Percentiles rank a stretch among this genome's conserved stretches.
These are phyloP conservation scores for Nyleta sp. DNA, from an alignment of 2,888 invertebrate genomes.

Conservation along the genomic window DNA sequence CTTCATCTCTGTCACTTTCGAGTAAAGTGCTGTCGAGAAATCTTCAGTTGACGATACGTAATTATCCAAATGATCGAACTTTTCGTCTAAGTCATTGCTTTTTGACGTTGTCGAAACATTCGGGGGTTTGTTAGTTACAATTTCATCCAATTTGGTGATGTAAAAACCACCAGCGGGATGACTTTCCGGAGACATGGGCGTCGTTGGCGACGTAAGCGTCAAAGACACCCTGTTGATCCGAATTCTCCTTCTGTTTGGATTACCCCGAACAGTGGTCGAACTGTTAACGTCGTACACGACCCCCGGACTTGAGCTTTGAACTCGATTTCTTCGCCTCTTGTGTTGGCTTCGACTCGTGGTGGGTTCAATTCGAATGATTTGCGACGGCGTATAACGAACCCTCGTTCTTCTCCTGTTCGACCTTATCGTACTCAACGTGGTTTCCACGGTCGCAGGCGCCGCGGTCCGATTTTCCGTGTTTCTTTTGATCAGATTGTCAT, in stretches of 20 bases:
- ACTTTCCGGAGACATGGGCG: neutral
- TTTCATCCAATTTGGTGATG: conserved; percentile 36
- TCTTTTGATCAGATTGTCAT: conserved; percentile 41
- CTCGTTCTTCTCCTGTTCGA: conserved; percentile 46
- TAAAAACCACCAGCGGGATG: conserved; percentile 66
- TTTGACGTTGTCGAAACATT: neutral
- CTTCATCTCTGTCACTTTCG: too few species aligned
- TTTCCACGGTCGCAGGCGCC: conserved; percentile 4
- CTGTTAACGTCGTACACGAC: neutral
- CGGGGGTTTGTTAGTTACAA: neutral
- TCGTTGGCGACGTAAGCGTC: conserved; percentile 16
- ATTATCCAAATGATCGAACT: too few species aligned
- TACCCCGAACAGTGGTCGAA: neutral
- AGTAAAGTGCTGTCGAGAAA: too few species aligned
- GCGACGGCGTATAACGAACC: conserved; percentile 24
- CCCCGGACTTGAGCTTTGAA: conserved; percentile 4
- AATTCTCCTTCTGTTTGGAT: conserved; percentile 27
- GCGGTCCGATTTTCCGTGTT: conserved; percentile 13
- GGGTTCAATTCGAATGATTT: neutral
- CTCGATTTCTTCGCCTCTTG: conserved; percentile 23
- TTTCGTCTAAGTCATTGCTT: neutral
- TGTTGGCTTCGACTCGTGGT: conserved; percentile 15
- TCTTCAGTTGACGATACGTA: too few species aligned
- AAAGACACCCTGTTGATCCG: conserved; percentile 4
- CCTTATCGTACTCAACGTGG: conserved; percentile 2